Percentiles rank a stretch among this genome's conserved stretches.
Conservation (phyloP, 30 jellyfish, hydroid and myxozoan species). For the Turritopsis rubra region DNA sequence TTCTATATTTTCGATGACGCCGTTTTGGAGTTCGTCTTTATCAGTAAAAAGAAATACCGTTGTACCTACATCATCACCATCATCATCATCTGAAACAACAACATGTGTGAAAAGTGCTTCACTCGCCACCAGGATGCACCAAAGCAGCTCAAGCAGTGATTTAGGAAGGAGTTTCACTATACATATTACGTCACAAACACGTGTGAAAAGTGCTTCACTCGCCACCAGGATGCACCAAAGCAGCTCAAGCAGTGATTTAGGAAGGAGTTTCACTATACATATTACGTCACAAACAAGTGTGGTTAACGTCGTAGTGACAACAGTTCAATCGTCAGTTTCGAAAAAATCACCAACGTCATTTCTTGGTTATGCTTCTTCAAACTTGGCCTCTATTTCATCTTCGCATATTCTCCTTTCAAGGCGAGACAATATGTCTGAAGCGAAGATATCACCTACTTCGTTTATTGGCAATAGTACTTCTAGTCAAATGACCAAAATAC, state of each 20-base stretch:
- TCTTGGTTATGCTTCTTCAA: background rate
- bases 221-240: too few relatives aligned
- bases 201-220: background rate
- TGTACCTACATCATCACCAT: background rate
- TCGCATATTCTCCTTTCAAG: background rate
- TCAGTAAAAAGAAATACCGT: background rate
- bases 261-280: background rate
- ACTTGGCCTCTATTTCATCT: background rate
- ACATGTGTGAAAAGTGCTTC: background rate
- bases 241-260: background rate
- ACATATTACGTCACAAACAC: background rate
- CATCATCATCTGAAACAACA: background rate
- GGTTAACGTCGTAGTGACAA: too few relatives aligned
- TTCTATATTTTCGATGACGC: too few relatives aligned
- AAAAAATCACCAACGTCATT: too few relatives aligned
- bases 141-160: background rate
- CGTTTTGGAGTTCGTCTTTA: background rate
- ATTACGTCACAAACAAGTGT: background rate
- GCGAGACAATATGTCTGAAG: background rate
- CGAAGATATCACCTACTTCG: background rate
- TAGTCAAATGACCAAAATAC: background rate
- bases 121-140: too few relatives aligned
- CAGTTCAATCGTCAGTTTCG: too few relatives aligned
- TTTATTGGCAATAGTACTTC: background rate
- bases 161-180: background rate